Base-by-base conservation (phyloP, 2,888 invertebrate genomes). In the Tenthredo mesomela region DNA sequence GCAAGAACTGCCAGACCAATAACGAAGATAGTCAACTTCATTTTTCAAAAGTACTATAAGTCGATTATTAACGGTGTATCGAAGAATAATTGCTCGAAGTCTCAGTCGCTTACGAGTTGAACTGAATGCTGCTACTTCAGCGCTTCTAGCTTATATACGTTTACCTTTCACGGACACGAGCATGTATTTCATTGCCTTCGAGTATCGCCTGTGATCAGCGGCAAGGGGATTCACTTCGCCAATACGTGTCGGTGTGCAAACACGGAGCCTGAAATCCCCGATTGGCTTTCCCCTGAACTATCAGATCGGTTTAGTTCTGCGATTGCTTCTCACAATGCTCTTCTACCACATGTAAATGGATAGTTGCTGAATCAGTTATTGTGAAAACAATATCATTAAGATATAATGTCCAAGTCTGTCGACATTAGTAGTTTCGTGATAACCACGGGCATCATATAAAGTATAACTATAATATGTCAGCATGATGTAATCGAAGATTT, bases 21-120 rank as follows among this genome's bases (percentile, higher is more conserved):
- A n/a, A 61, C 15, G 21, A 37, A 80, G 61, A 61, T 15, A 10
- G 37, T 40, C 43, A 80, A n/a, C 61, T 80, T 80, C 80, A 80
- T 80, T 21, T 73, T 73, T 21, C 9, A 10, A 43, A 21, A 73
- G 10, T 9, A 10, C 2, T 7, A 3, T 1, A 21, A 25, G 6
- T 71, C 6, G 37, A 21, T 40, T 21, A 9, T 43, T 4, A 33
- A 67, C 5, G 33, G 15, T 67, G 18, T 33, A 47, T 15, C 4
- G 67, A 33, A 67, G 10, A 33, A 43, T 43, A 21, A 73, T 73
- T 43, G 40, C 43, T 43, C 43, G 6, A 73, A 21, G 71, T n/a
- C 43, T 43, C 43, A 9, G 40, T 73, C 1, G 71, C 71, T 73
- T 25, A 43, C n/a, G 15, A 10, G 43, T n/a, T 7, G 43, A 73